Evolutionary conservation across 2,888 invertebrate genomes (phyloP).

Genomic region (Pegoplata infirma): DNA sequence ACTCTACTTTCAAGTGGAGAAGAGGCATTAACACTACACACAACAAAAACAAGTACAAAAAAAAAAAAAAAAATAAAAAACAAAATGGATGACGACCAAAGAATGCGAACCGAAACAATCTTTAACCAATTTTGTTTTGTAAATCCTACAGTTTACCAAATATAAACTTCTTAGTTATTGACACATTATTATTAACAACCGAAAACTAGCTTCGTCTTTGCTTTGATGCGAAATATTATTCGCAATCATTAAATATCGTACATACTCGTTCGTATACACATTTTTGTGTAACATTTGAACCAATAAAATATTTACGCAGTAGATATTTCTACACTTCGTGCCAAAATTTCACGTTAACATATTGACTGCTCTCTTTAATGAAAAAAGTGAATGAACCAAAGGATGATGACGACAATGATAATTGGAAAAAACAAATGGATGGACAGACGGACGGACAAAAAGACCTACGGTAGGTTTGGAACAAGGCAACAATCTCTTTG

Average conservation of each 20-base stretch:
- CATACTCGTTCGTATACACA: constrained; percentile 12
- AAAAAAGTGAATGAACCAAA: constrained; percentile 57
- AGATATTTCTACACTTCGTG: constrained; percentile 12
- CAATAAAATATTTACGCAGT: constrained; percentile 47
- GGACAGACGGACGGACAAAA: constrained; percentile 8
- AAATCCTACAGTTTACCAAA: too few relatives aligned
- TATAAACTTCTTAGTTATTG: too few relatives aligned
- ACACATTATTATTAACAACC: too few relatives aligned
- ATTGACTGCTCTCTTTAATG: neutral
- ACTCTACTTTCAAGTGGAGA: constrained; percentile 16
- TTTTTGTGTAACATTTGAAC: constrained; percentile 20
- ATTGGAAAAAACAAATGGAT: neutral
- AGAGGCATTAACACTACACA: constrained; percentile 35
- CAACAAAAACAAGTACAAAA: constrained; percentile 47
- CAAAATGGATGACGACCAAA: constrained; percentile 72
- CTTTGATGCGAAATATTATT: constrained; percentile 4
- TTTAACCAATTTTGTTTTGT: neutral
- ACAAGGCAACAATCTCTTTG: constrained; percentile 23
- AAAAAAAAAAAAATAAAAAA: constrained; percentile 67
- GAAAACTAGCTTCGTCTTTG: neutral
- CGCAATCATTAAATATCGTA: constrained; percentile 8
- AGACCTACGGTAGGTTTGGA: constrained; percentile 6
- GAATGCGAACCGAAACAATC: constrained; percentile 30
- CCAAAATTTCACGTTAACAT: constrained; percentile 36
- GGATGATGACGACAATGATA: constrained; percentile 1